Evolutionary conservation across 1,140 invertebrate genomes (phyloP).

Genomic region (Drosophila arawakana): DNA sequence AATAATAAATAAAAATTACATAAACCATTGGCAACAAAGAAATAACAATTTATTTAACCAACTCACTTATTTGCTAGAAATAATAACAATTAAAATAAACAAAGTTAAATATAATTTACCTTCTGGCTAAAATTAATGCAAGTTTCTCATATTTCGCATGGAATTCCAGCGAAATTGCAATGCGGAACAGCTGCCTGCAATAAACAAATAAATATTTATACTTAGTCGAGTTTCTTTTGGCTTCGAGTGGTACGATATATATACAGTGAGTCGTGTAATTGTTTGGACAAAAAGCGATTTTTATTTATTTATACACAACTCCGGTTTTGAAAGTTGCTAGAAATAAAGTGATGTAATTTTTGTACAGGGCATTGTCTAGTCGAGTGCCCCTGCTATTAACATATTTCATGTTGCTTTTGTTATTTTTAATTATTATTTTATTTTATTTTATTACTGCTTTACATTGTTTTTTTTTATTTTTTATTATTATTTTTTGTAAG

Average conservation of each 20-base stretch:
- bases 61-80: no score
- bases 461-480: slow-evolving; percentile 17
- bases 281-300: no score
- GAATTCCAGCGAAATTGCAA: slow-evolving; percentile 9
- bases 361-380: not conserved
- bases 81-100: not conserved
- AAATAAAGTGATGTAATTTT: not conserved
- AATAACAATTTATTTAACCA: no score
- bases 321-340: no score
- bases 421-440: not conserved
- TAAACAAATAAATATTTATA: slow-evolving; percentile 3
- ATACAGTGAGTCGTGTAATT: not conserved
- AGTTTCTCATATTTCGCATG: not conserved
- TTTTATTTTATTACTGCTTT: slow-evolving; percentile 17
- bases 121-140: not conserved
- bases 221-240: not conserved
- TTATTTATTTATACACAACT: no score
- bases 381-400: not conserved
- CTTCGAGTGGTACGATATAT: no score
- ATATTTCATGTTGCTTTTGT: not conserved
- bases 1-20: no score
- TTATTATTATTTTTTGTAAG: not conserved
- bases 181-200: slow-evolving; percentile 1
- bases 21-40: no score
- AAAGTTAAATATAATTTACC: not conserved